Percentiles rank a stretch among this genome's conserved stretches.
Conservation (phyloP, 1,140 invertebrate genomes). For the Ephestia elutella region DNA sequence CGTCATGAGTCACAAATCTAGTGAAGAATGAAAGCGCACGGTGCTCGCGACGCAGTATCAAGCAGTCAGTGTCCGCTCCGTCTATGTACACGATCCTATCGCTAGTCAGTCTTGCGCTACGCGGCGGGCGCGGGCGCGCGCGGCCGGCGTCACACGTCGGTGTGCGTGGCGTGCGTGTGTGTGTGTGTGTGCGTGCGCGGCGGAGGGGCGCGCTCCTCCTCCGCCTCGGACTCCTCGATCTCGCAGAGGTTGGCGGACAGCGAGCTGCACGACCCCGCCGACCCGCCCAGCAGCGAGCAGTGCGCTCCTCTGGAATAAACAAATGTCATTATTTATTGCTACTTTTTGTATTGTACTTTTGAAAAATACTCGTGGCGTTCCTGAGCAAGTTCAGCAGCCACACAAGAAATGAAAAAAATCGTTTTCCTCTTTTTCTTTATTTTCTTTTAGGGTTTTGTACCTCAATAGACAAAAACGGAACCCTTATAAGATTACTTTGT, state of each 20-base stretch:
- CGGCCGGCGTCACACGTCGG: conserved; percentile 63
- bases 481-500: no score
- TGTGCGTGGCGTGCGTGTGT: conserved; percentile 37
- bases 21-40: background rate
- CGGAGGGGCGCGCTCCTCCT: conserved; percentile 43
- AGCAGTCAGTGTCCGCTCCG: background rate
- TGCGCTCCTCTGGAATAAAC: conserved; percentile 78
- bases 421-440: no score
- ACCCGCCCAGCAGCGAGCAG: conserved; percentile 79
- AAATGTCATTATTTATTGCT: background rate
- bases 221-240: conserved; percentile 92
- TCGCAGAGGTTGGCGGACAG: conserved; percentile 91
- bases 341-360: no score
- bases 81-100: background rate
- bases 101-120: conserved; percentile 3
- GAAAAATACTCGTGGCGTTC: no score
- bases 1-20: no score
- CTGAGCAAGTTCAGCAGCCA: no score
- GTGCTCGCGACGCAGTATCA: background rate
- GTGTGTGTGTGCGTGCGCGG: conserved; percentile 25
- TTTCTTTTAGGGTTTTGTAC: no score
- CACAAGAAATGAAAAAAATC: no score
- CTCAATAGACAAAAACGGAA: no score
- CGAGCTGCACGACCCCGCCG: conserved; percentile 83
- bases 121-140: conserved; percentile 19